These are phyloP conservation scores for Spinus olivaceus DNA, from an alignment of 2,797 vertebrate species.

Conservation along the genomic window DNA sequence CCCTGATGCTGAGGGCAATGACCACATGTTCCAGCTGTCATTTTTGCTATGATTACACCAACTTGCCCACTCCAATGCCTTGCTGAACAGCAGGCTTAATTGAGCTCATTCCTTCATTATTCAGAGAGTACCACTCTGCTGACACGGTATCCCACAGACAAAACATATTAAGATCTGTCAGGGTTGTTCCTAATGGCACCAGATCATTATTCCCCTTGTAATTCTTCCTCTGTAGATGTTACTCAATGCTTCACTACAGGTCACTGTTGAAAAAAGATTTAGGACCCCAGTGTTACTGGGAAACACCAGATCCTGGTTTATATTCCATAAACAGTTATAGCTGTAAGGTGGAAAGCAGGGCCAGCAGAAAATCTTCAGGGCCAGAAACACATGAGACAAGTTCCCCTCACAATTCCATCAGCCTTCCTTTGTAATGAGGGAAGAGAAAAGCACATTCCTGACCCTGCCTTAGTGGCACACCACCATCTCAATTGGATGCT, in stretches of 20 bases:
- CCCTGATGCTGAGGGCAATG: neutral
- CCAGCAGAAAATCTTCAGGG: neutral
- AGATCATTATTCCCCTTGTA: neutral
- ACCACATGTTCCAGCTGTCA: neutral
- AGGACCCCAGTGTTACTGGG: neutral
- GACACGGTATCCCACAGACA: neutral
- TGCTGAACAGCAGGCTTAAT: neutral
- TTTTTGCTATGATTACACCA: neutral
- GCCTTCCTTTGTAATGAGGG: neutral
- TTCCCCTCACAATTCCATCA: neutral
- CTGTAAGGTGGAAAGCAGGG: neutral
- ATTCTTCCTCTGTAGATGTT: neutral
- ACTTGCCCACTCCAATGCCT: neutral
- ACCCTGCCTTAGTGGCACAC: neutral
- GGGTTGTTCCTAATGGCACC: neutral
- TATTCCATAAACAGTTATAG: neutral
- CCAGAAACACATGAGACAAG: neutral
- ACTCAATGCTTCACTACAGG: neutral
- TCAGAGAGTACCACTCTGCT: neutral
- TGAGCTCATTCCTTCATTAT: neutral
- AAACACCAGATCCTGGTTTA: neutral
- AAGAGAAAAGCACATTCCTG: neutral
- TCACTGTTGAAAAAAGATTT: neutral
- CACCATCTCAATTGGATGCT: fast-evolving
- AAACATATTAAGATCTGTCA: neutral